Conservation (phyloP, 2,888 invertebrate species). For the Lepas anatifera region DNA sequence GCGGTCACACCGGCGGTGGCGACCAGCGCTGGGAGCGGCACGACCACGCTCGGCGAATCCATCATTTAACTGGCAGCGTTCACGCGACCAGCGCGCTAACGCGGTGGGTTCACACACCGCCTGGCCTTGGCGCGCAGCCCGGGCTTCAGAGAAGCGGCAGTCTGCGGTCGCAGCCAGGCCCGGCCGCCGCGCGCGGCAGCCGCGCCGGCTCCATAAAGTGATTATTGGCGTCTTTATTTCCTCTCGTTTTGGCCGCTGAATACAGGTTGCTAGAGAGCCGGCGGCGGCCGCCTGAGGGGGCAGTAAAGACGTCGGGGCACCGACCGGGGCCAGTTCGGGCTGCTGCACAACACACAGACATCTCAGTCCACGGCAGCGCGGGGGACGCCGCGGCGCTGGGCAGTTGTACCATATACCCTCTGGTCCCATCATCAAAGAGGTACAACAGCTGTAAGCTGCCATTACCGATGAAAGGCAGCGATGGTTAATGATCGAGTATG, state of each 20-base stretch:
- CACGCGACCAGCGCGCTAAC: conserved; percentile 3
- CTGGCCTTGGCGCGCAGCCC: background rate
- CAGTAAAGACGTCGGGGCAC: background rate
- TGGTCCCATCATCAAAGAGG: too few relatives aligned
- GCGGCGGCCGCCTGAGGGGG: background rate
- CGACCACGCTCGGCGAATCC: background rate
- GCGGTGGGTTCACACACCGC: background rate
- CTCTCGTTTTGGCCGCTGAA: background rate
- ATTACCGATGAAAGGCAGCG: too few relatives aligned
- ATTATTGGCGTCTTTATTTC: background rate
- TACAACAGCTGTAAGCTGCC: too few relatives aligned
- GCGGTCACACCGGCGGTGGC: background rate
- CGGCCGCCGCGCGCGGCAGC: background rate
- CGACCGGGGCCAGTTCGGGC: too few relatives aligned
- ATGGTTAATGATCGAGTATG: too few relatives aligned
- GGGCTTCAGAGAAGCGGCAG: background rate
- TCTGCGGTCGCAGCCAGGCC: background rate
- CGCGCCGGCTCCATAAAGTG: background rate
- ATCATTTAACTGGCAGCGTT: conserved; percentile 7
- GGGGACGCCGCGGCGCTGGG: too few relatives aligned
- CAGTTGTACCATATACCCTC: too few relatives aligned
- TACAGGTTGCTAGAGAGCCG: too few relatives aligned
- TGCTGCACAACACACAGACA: too few relatives aligned
- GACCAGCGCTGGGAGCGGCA: background rate
- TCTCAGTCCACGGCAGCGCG: too few relatives aligned